Percentiles rank a stretch among this genome's conserved stretches.
These are phyloP conservation scores for Stomorhina lunata DNA, from an alignment of 2,888 invertebrate genomes.

Conservation along the genomic window DNA sequence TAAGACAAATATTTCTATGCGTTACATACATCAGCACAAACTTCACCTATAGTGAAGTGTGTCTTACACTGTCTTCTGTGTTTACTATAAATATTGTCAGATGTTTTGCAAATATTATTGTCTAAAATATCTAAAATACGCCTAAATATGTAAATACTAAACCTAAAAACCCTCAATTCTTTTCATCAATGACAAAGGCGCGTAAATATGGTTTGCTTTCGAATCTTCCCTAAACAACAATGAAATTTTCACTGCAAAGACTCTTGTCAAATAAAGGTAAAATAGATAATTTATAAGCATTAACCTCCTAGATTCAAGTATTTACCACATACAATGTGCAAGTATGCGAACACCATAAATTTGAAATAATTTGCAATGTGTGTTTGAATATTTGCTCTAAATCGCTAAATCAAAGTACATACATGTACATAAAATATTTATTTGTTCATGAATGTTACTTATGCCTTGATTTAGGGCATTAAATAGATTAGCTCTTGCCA, in stretches of 20 bases:
- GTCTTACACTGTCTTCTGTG: too few relatives aligned
- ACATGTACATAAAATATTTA: not conserved
- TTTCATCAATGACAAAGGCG: not conserved
- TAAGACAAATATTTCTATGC: not conserved
- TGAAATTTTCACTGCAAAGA: not conserved
- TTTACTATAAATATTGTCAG: constrained; percentile 53
- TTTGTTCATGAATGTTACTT: too few relatives aligned
- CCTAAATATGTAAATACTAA: constrained; percentile 69
- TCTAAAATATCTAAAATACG: constrained; percentile 69
- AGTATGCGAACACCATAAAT: not conserved
- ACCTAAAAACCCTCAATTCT: constrained; percentile 26
- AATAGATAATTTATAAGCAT: not conserved
- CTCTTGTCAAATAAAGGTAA: not conserved
- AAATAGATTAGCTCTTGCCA: constrained; percentile 71
- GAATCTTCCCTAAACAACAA: not conserved
- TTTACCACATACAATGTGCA: too few relatives aligned
- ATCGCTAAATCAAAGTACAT: not conserved
- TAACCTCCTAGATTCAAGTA: not conserved
- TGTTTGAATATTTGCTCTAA: not conserved
- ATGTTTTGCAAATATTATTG: constrained; percentile 74
- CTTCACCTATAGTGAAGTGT: not conserved
- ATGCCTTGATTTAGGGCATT: constrained; percentile 75
- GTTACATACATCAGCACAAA: not conserved
- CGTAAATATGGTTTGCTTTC: not conserved
- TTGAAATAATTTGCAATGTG: not conserved